These are phyloP conservation scores for Meteorus sp. DNA, from an alignment of 1,140 invertebrate species.

Conservation along the genomic window DNA sequence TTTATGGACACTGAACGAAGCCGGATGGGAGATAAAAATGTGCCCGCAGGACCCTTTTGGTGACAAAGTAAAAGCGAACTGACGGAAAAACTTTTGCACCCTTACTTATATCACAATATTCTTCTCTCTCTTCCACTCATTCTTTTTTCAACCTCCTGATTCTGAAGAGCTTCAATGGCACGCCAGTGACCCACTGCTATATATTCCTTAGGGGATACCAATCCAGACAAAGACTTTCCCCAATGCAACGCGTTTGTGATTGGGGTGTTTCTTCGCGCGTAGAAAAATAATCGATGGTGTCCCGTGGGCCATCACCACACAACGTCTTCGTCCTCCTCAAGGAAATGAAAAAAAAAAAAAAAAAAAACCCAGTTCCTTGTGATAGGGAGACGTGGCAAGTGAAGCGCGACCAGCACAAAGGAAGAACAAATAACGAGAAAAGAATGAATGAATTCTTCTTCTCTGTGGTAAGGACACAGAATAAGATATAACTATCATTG, in stretches of 20 bases:
- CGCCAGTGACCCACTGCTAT: conserved; percentile 42
- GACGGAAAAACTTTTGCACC: conserved; percentile 11
- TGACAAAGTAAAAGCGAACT: conserved; percentile 18
- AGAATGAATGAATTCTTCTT: conserved; percentile 22
- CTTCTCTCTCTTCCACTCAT: background rate
- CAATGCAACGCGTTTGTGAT: conserved; percentile 29
- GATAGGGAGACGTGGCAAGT: conserved; percentile 30
- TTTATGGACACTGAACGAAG: conserved; percentile 16
- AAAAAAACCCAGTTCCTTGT: background rate
- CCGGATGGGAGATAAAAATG: conserved; percentile 15
- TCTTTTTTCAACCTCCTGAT: conserved; percentile 1
- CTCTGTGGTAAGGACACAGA: conserved; percentile 9
- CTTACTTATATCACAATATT: background rate
- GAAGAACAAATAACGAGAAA: conserved; percentile 32
- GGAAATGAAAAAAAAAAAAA: conserved; percentile 1
- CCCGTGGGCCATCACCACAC: too few species aligned
- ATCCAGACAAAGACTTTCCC: conserved; percentile 41
- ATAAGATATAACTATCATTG: background rate
- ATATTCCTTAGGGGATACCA: conserved; percentile 20
- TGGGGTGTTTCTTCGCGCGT: conserved; percentile 35
- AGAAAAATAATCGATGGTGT: conserved; percentile 44
- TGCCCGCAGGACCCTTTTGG: conserved; percentile 8
- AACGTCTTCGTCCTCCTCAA: background rate
- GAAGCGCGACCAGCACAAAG: conserved; percentile 22
- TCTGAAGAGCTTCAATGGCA: conserved; percentile 14